Evolutionary conservation across 2,888 invertebrate species (phyloP).

Genomic region (Allophyes oxyacanthae): DNA sequence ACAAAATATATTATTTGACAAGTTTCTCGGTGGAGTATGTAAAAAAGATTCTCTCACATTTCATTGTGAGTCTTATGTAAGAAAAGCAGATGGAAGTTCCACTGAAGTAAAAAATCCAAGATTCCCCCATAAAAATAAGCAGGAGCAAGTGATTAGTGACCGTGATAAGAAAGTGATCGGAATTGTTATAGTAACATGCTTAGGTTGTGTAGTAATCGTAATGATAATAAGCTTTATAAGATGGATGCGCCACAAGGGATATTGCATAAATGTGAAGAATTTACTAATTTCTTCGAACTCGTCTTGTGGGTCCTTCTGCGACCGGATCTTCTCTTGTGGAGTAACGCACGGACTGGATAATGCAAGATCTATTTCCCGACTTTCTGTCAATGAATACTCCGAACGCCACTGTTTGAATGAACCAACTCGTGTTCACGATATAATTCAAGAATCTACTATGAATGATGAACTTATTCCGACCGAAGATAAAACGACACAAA

Average conservation of each 20-base stretch:
- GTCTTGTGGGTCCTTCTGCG: conserved; percentile 75
- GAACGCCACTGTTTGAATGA: conserved; percentile 90
- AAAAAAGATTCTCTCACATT: conserved; percentile 80
- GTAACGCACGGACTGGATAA: conserved; percentile 87
- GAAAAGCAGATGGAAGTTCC: conserved; percentile 66
- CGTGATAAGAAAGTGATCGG: conserved; percentile 82
- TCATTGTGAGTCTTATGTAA: conserved; percentile 88
- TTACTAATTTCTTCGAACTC: conserved; percentile 78
- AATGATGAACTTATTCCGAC: conserved; percentile 72
- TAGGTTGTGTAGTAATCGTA: conserved; percentile 86
- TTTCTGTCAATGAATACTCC: conserved; percentile 90
- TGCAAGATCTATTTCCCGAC: conserved; percentile 89
- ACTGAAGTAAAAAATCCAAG: conserved; percentile 83
- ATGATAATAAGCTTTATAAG: conserved; percentile 87
- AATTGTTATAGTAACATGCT: conserved; percentile 87
- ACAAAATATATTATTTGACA: conserved; percentile 90
- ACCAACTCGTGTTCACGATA: conserved; percentile 81
- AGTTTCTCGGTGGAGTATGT: conserved; percentile 91
- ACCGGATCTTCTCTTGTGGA: conserved; percentile 79
- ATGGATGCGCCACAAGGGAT: conserved; percentile 89
- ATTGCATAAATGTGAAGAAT: conserved; percentile 82
- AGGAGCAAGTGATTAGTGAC: conserved; percentile 64
- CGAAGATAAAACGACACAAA: conserved; percentile 91
- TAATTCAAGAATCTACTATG: conserved; percentile 73
- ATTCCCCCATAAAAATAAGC: conserved; percentile 79